These are phyloP conservation scores for Phasianus colchicus DNA, from an alignment of 2,113 vertebrate genomes.

Conservation along the genomic window DNA sequence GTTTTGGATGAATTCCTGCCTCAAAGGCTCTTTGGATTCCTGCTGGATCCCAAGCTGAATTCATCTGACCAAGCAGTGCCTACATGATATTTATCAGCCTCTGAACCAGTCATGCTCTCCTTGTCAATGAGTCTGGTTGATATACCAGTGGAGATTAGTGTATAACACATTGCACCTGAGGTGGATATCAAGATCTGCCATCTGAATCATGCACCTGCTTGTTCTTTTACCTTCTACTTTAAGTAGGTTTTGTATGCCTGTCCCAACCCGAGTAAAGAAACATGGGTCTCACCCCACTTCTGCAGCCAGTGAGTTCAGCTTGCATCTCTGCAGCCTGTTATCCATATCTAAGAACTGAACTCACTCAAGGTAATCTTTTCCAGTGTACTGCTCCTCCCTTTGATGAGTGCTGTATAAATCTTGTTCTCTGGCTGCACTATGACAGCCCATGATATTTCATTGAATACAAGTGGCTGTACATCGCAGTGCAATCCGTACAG, in stretches of 20 bases:
- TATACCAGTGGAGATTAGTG: neutral
- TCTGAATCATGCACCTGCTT: rapidly evolving
- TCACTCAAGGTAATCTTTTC: neutral
- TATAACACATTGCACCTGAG: neutral
- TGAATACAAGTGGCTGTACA: neutral
- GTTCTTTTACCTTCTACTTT: neutral
- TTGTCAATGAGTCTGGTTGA: neutral
- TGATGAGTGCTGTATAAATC: neutral
- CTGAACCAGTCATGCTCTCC: neutral
- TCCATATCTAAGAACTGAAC: neutral
- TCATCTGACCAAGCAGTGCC: neutral
- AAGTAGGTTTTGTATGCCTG: neutral
- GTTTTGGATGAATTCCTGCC: neutral
- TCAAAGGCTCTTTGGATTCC: neutral
- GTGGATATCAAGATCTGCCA: neutral
- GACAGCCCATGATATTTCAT: neutral
- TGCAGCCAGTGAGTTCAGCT: neutral
- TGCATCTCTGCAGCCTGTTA: neutral
- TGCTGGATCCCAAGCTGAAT: neutral
- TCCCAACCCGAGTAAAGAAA: neutral
- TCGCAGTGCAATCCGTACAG: neutral
- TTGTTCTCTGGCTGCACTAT: rapidly evolving
- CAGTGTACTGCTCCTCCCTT: neutral
- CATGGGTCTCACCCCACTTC: neutral
- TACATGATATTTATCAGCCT: neutral